phyloP scores from a whole-genome alignment of 2,113 vertebrate species.

The Cranoglanis bouderius region DNA sequence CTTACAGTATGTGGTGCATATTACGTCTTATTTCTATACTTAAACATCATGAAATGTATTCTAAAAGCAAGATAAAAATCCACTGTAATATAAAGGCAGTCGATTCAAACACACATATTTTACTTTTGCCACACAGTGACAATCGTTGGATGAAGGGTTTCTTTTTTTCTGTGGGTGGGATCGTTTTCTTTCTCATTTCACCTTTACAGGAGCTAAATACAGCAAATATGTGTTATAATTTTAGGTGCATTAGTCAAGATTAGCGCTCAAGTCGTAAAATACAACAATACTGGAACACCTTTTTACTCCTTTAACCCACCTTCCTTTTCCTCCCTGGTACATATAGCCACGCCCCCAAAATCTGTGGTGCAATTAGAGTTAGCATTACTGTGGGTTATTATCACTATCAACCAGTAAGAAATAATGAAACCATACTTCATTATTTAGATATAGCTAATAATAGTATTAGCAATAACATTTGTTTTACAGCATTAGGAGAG shows the following conservation, averaged over 20 bases:
- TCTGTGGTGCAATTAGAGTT: neutral
- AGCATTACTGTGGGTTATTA: neutral
- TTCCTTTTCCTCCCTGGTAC: neutral
- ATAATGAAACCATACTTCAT: neutral
- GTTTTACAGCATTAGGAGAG: neutral
- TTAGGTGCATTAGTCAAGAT: neutral
- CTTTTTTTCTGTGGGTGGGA: neutral
- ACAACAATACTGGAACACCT: neutral
- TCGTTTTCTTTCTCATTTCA: neutral
- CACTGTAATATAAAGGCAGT: neutral
- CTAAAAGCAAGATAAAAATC: neutral
- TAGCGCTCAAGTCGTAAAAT: neutral
- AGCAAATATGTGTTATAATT: neutral
- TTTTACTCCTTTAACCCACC: neutral
- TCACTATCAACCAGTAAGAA: neutral
- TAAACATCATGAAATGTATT: neutral
- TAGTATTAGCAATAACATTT: neutral
- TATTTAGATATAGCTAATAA: neutral
- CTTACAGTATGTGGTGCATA: neutral
- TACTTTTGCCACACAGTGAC: neutral
- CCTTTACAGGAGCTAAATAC: neutral
- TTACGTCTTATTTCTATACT: neutral
- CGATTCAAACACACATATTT: neutral
- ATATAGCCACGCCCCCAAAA: neutral
- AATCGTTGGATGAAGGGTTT: neutral